Percentiles rank a stretch among this genome's conserved stretches.
These are phyloP conservation scores for Campylorhamphus procurvoides DNA, from an alignment of 2,113 vertebrate genomes.

Conservation along the genomic window DNA sequence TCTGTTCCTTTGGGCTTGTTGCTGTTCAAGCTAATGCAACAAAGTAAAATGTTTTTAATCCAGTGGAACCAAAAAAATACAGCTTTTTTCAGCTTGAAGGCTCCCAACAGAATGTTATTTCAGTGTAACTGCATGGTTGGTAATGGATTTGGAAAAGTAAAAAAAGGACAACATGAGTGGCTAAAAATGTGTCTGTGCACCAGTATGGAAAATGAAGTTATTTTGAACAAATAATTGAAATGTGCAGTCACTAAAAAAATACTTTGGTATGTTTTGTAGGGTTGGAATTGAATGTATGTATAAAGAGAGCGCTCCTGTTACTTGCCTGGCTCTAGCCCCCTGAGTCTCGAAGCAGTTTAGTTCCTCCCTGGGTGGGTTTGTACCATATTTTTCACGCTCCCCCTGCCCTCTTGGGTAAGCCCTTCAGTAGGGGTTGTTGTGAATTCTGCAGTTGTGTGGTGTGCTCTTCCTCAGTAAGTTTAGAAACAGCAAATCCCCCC, in stretches of 20 bases:
- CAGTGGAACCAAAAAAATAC: neutral
- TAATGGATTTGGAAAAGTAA: conserved; percentile 20
- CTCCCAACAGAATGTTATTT: conserved; percentile 7
- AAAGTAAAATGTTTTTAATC: conserved; percentile 35
- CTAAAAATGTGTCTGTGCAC: neutral
- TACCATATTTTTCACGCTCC: neutral
- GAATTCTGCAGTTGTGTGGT: neutral
- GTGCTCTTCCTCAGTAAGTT: neutral
- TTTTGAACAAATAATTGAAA: conserved; percentile 30
- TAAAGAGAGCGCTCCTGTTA: neutral
- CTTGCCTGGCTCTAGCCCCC: neutral
- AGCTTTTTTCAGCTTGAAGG: neutral
- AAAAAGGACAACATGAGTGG: neutral
- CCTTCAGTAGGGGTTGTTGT: neutral
- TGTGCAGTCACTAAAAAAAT: neutral
- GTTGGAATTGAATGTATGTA: neutral
- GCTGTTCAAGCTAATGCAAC: neutral
- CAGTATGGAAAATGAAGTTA: neutral
- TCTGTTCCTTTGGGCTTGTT: neutral
- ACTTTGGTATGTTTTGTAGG: neutral
- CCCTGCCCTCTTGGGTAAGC: neutral
- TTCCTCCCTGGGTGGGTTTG: neutral
- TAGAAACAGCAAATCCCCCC: neutral
- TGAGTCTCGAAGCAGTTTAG: neutral
- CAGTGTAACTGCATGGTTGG: conserved; percentile 6